Conservation (phyloP, 2,113 vertebrate genomes). For the Otus sunia region DNA sequence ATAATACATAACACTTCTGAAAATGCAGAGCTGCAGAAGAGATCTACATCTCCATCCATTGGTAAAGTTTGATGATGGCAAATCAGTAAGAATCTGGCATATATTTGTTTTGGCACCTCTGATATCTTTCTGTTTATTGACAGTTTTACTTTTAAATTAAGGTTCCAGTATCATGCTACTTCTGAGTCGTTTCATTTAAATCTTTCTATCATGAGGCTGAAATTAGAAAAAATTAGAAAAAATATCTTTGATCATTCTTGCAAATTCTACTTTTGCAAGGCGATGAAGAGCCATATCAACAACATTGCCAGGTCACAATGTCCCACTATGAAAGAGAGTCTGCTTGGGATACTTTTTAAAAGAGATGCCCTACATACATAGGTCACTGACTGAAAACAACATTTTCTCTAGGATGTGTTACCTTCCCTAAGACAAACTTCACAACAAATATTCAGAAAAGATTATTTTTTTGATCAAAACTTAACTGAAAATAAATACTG, state of each 20-base stretch:
- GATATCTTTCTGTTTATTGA: background rate
- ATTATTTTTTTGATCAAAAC: background rate
- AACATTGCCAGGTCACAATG: background rate
- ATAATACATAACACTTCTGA: background rate
- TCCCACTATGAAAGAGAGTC: background rate
- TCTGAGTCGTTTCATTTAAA: background rate
- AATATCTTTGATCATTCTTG: background rate
- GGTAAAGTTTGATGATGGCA: background rate
- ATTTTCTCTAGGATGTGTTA: background rate
- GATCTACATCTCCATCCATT: background rate
- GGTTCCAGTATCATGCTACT: background rate
- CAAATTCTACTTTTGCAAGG: background rate
- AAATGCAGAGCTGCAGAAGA: background rate
- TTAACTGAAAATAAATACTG: background rate
- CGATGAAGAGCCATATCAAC: background rate
- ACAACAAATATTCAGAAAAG: background rate
- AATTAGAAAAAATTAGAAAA: background rate
- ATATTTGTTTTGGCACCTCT: background rate
- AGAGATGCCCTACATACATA: background rate
- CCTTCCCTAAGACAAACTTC: background rate
- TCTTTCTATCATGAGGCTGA: background rate
- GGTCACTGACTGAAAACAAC: background rate
- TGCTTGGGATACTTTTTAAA: background rate
- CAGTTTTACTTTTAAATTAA: background rate
- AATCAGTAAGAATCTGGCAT: background rate